Evolutionary conservation across 2,113 vertebrate species (phyloP).

Genomic region (Alces alces): DNA sequence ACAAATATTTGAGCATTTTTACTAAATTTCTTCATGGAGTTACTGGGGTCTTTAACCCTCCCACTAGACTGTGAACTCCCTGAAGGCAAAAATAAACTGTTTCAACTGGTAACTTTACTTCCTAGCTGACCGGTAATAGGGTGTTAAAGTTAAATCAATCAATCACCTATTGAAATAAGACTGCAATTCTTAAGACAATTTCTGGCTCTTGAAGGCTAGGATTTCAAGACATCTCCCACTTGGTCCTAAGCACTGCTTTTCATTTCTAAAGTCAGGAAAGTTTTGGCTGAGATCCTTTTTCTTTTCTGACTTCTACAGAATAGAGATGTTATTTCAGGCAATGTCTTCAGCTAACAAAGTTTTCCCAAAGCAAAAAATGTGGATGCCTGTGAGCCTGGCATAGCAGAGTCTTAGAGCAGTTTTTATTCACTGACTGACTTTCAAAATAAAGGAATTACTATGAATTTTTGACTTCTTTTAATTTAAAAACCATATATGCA

Average conservation of each 20-base stretch:
- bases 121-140: neutral
- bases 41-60: neutral
- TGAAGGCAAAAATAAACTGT: neutral
- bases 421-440: slow-evolving; percentile 43
- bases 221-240: slow-evolving; percentile 35
- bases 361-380: slow-evolving; percentile 30
- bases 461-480: slow-evolving; percentile 10
- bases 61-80: neutral
- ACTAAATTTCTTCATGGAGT: neutral
- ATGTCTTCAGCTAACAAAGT: slow-evolving; percentile 37
- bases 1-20: neutral
- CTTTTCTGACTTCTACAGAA: slow-evolving; percentile 29
- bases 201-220: neutral
- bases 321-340: slow-evolving; percentile 31
- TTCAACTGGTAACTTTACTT: neutral
- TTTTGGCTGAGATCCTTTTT: slow-evolving; percentile 31
- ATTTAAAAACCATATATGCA: slow-evolving; percentile 27
- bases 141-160: neutral
- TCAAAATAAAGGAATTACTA: neutral
- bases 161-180: slow-evolving; percentile 5
- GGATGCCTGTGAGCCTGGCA: neutral
- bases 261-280: slow-evolving; percentile 48
- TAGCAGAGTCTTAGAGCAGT: neutral
- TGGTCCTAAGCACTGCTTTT: slow-evolving; percentile 37
- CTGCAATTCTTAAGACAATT: neutral